Evolutionary conservation across 2,888 invertebrate genomes (phyloP), one percentile per base, ranked within the genome.

Genomic region (Cabera pusaria): DNA sequence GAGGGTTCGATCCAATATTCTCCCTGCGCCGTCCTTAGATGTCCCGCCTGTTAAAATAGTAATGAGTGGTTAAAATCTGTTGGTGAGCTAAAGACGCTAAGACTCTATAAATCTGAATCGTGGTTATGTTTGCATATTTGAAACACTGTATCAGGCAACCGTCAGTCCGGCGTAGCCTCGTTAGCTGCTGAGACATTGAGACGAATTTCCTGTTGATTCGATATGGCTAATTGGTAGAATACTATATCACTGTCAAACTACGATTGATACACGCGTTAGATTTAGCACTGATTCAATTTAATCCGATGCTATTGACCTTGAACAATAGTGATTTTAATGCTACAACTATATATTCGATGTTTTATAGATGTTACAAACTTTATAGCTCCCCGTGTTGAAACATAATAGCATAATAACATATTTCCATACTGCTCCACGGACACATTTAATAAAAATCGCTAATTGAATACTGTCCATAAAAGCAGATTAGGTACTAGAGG

Each of bases 1-100:
- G 92, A 91, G 18, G 94, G 94, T 73, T 94, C 94, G 49, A 94
- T 92, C 83, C 92, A 94, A 75, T 92, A 94, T 71, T 93, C 93
- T 44, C 91, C 93, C 45, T 90, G 82, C 53, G 91, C 90, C 7
- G 93, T 92, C 62, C 91, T 89, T 45, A 94, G 90, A 61, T 92
- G 89, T 9, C 94, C 94, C 56, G 92, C 91, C 94, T 94, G 82
- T 52, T 64, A 66, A 44, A 40, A 51, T 6, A 17, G 6, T 44
- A 38, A 44, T 21, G 6, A 19, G 17, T 5, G 6, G 2, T 21
- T 5, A 26, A 7, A 25, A 28, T 6, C 6, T 12, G 21, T 12
- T 5, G n/a, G n/a, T n/a, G n/a, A n/a, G n/a, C n/a, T n/a, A n/a
- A n/a, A n/a, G n/a, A n/a, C n/a, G n/a, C n/a, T n/a, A n/a, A n/a